These are phyloP conservation scores for Cryptoleucopteryx plumbea DNA, from an alignment of 2,113 vertebrate genomes.

Conservation along the genomic window DNA sequence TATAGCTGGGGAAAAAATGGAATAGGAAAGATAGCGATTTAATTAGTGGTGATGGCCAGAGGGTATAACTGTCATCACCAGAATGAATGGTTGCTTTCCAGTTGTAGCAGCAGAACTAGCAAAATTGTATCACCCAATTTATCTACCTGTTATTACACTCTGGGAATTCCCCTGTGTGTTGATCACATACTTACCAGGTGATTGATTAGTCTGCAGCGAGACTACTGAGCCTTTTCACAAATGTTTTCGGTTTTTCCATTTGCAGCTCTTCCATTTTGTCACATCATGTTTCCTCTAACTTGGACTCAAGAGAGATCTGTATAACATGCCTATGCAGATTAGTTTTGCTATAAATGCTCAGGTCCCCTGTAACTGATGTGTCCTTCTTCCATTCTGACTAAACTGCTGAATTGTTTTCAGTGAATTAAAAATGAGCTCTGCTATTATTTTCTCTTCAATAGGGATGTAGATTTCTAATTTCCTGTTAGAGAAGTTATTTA, in stretches of 20 bases:
- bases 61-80: background rate
- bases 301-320: background rate
- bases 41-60: conserved; percentile 9
- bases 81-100: background rate
- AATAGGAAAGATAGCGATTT: conserved; percentile 21
- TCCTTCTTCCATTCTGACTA: background rate
- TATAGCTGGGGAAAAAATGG: background rate
- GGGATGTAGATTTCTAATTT: background rate
- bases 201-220: background rate
- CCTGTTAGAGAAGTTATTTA: background rate
- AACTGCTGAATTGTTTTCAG: background rate
- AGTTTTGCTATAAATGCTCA: background rate
- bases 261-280: conserved; percentile 5
- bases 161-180: background rate
- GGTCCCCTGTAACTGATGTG: background rate
- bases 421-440: background rate
- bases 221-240: background rate
- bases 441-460: background rate
- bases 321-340: background rate
- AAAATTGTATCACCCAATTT: background rate
- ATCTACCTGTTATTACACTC: background rate
- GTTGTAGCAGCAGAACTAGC: background rate
- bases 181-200: background rate
- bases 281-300: background rate
- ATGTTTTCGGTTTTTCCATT: background rate